Percentiles rank a stretch among this genome's conserved stretches.
Conservation (phyloP, 2,888 invertebrate genomes). For the Euzophera pinguis region DNA sequence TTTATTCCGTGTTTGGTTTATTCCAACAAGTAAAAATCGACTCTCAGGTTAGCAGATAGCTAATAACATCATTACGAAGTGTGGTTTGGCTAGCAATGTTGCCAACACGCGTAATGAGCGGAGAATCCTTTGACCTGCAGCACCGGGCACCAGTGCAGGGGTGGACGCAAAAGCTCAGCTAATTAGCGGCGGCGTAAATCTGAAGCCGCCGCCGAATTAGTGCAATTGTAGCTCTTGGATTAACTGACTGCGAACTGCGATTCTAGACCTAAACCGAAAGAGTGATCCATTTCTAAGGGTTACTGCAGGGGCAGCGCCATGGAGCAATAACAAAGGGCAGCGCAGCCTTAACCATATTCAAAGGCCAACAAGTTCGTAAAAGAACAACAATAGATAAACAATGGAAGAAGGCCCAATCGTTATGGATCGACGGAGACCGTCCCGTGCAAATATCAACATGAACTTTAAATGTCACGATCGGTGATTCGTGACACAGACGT, state of each 20-base stretch:
- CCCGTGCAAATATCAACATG: slow-evolving; percentile 64
- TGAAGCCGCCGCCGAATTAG: slow-evolving; percentile 70
- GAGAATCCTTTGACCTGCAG: slow-evolving; percentile 73
- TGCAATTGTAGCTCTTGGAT: slow-evolving; percentile 55
- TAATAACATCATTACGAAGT: slow-evolving; percentile 26
- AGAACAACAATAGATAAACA: slow-evolving; percentile 17
- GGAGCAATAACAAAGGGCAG: not conserved
- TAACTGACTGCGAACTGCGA: slow-evolving; percentile 42
- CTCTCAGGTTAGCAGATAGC: slow-evolving; percentile 35
- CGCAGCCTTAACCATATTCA: slow-evolving; percentile 4
- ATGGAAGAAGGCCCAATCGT: slow-evolving; percentile 25
- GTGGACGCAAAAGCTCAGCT: slow-evolving; percentile 61
- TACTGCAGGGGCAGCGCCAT: not conserved
- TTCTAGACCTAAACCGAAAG: slow-evolving; percentile 36
- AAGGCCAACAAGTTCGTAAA: not conserved
- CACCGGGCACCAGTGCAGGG: slow-evolving; percentile 21
- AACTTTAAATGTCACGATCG: slow-evolving; percentile 72
- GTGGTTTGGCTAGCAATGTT: slow-evolving; percentile 32
- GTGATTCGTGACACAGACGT: slow-evolving; percentile 34
- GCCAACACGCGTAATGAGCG: slow-evolving; percentile 67
- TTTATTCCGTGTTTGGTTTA: too few relatives aligned
- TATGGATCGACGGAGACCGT: slow-evolving; percentile 35
- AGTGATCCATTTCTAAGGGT: slow-evolving; percentile 24
- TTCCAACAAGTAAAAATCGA: too few relatives aligned
- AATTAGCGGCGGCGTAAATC: slow-evolving; percentile 70